Base-by-base conservation (phyloP, 2,888 invertebrate species). In the Drosophila anomelani region DNA sequence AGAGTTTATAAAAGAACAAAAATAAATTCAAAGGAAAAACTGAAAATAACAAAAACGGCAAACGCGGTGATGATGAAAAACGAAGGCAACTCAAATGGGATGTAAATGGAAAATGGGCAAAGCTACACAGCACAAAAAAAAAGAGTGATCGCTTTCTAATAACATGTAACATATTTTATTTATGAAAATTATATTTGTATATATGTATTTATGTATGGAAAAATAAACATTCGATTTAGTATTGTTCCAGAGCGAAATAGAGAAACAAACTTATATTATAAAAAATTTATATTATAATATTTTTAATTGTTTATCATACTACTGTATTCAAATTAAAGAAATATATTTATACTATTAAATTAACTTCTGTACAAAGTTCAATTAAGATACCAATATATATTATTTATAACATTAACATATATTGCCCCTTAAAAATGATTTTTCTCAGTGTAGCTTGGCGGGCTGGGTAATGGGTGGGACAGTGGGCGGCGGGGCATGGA, bases 11-110 rank as follows among this genome's bases (percentile, higher is more conserved):
- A 89, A 66, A 87, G 77, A 80, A 85, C 78, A 67, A 84, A 85
- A 89, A 85, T 85, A 85, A 89, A 85, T 87, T 89, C 85, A 89
- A 87, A 89, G 81, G 80, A 88, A 81, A 81, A 75, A 59, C 56
- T 68, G 76, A 79, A 75, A 76, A 79, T 80, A 85, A 80, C 88
- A 88, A 86, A 75, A 88, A 85, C 83, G 69, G 84, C 81, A 76
- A 84, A 49, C 71, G 70, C 59, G 62, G 47, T 29, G 64, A 64
- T 39, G 64, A 64, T 64, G 75, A 57, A 51, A 63, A 77, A 46
- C 64, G 54, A 82, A 77, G 66, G 58, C 58, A 58, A 26, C 39
- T 23, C 29, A 44, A 36, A 36, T 32, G 26, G 46, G 41, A 20
- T 20, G 56, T 46, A 41, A 41, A 44, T 17, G 39, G 32, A 32